Conservation (phyloP, 2,113 vertebrate genomes). For the Pogona vitticeps region DNA sequence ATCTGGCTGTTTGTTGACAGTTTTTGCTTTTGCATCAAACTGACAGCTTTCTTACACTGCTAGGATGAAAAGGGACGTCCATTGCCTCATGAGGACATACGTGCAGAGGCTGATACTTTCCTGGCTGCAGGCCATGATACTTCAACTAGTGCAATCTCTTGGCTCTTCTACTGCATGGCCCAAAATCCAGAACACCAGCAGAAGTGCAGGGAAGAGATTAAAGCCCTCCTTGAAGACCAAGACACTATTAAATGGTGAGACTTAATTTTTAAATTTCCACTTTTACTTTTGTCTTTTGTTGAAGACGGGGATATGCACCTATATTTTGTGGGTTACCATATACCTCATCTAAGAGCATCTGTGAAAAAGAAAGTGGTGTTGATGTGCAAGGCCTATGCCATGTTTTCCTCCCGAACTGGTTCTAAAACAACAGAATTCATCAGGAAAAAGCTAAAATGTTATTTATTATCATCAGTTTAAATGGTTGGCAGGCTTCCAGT, state of each 20-base stretch:
- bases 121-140: slow-evolving; percentile 95
- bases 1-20: not conserved
- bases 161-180: slow-evolving; percentile 86
- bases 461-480: too few relatives aligned
- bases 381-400: too few relatives aligned
- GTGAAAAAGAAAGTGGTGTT: not conserved
- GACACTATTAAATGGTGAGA: slow-evolving; percentile 84
- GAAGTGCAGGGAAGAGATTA: slow-evolving; percentile 85
- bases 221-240: slow-evolving; percentile 71
- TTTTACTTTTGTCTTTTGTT: not conserved
- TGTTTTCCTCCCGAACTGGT: too few relatives aligned
- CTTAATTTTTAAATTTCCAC: not conserved
- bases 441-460: too few relatives aligned
- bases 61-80: slow-evolving; percentile 84
- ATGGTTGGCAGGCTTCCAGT: too few relatives aligned
- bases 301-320: not conserved
- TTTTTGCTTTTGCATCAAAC: not conserved
- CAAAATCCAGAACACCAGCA: slow-evolving; percentile 86
- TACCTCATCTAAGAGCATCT: not conserved
- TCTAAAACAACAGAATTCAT: too few relatives aligned
- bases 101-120: slow-evolving; percentile 91
- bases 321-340: not conserved
- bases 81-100: slow-evolving; percentile 83
- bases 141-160: slow-evolving; percentile 85
- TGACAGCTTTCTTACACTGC: not conserved